phyloP scores from a whole-genome alignment of 2,113 vertebrate genomes.

The Zosterops lateralis region DNA sequence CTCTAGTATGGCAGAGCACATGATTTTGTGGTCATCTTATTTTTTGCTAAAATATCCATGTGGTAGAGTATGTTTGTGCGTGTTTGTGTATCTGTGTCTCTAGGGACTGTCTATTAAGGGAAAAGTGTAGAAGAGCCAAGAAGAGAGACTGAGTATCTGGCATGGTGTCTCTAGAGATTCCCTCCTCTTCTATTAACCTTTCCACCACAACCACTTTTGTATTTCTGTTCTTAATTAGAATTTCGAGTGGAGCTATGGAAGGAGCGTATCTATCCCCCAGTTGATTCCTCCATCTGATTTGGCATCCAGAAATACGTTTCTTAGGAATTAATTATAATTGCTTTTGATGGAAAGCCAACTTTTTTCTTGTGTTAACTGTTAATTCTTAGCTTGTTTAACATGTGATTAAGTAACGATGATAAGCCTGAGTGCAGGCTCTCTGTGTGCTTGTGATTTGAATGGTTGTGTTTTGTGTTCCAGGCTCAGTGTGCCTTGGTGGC shows the following conservation, averaged over 20 bases:
- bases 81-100: background rate
- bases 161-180: constrained; percentile 58
- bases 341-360: constrained; percentile 73
- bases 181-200: constrained; percentile 69
- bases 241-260: constrained; percentile 60
- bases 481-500: background rate
- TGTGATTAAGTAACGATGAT: constrained; percentile 64
- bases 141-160: constrained; percentile 36
- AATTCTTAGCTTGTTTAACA: constrained; percentile 62
- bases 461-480: background rate
- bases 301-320: constrained; percentile 63
- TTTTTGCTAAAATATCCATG: background rate
- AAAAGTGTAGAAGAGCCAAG: background rate
- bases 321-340: constrained; percentile 77
- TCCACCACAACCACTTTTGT: constrained; percentile 66
- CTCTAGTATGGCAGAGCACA: background rate
- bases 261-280: constrained; percentile 50
- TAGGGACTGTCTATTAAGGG: background rate
- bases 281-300: constrained; percentile 71
- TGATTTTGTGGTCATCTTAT: background rate
- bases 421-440: constrained; percentile 31
- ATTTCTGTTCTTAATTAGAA: constrained; percentile 76
- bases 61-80: background rate
- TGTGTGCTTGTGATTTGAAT: background rate
- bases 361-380: constrained; percentile 68